phyloP scores from a whole-genome alignment of 2,797 vertebrate species.

The Gallinago nigripennis region DNA sequence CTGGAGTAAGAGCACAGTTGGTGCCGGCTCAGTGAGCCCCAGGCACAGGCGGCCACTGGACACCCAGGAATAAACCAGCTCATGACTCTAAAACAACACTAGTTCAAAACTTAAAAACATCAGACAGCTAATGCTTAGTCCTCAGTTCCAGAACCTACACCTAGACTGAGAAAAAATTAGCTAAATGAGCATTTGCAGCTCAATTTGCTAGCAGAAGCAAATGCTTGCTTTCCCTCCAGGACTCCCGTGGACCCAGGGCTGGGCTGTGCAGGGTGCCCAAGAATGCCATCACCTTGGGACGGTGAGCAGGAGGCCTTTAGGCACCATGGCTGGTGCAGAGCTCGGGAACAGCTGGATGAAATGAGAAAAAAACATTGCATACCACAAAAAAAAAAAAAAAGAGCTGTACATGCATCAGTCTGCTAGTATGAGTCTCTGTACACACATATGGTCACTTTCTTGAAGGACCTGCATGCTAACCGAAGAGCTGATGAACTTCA shows the following conservation, averaged over 20 bases:
- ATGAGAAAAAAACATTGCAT: not conserved
- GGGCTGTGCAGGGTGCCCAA: not conserved
- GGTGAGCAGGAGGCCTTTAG: not conserved
- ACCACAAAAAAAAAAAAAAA: not conserved
- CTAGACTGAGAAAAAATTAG: not conserved
- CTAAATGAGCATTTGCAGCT: too few species aligned
- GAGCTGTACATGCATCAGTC: accelerated
- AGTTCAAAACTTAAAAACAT: not conserved
- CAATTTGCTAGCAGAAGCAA: not conserved
- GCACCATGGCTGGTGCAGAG: not conserved
- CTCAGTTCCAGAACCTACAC: not conserved
- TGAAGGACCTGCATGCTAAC: not conserved
- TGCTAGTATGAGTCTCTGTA: not conserved
- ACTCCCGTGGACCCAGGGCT: accelerated
- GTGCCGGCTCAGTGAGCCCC: not conserved
- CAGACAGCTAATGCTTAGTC: not conserved
- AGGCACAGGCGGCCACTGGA: accelerated
- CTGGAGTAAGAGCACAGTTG: not conserved
- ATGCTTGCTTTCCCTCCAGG: not conserved
- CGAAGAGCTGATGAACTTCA: not conserved
- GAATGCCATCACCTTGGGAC: not conserved
- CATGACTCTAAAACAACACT: not conserved
- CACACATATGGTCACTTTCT: accelerated
- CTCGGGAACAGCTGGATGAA: not conserved
- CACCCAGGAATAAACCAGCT: not conserved